Evolutionary conservation across 2,113 vertebrate genomes (phyloP), one percentile per base, ranked within the genome.

Genomic region (Chaetops frenatus): DNA sequence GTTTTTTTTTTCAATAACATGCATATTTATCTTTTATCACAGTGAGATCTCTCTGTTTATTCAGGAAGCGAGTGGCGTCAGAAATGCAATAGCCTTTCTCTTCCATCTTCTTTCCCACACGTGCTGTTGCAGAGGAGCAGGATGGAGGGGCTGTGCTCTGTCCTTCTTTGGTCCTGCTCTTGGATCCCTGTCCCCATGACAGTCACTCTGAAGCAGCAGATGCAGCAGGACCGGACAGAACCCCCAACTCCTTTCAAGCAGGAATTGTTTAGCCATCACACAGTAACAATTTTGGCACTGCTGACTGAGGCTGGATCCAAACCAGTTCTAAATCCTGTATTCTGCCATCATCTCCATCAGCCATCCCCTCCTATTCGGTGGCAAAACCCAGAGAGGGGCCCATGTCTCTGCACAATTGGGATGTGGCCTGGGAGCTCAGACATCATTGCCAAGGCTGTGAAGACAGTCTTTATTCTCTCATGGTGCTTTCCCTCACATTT

Each of bases 1-100:
- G 6, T 2, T 5, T 15, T 57, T 15, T 57, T 78, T 76, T 67
- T 66, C 71, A 93, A 86, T 73, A 82, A 33, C 82, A 74, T 12
- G 11, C 31, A 42, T 88, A 58, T 86, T 93, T 94, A 86, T 93
- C 66, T 93, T 90, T 90, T 93, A 80, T 94, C 90, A 81, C 36
- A 2, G 64, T 28, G 64, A 82, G 54, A 90, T 92, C 82, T 92
- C 54, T 82, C 58, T 95, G 74, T 90, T 93, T 92, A 53, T 45
- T 86, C 93, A 92, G 85, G 90, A 94, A 88, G 86, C 8, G 28
- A 80, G 67, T 19, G 64, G 73, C 42, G 9, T 92, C 86, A 79
- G 90, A 60, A 94, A 45, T 0, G 1, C 12, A 9, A 9, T 8
- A 60, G 67, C 0, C 0, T 1, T 0, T 83, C 85, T 72, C 51